Evolutionary conservation across 1,140 invertebrate genomes (phyloP).

Genomic region (Eurytemora carolleeae): DNA sequence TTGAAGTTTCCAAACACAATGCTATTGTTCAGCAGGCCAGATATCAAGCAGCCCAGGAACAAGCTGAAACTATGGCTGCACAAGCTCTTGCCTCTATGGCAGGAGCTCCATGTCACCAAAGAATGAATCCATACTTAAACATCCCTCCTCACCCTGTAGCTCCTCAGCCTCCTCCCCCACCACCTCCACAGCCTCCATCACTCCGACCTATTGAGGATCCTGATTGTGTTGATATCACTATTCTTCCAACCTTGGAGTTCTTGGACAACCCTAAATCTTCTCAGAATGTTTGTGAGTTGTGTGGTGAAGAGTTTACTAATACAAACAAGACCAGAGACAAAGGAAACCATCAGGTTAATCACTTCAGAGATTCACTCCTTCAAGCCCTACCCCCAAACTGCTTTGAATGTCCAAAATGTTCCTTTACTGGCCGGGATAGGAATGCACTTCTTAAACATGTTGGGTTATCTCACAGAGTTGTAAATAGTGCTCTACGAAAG

Average conservation of each 20-base stretch:
- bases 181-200: not conserved
- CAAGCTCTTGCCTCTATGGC: not conserved
- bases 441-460: not conserved
- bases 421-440: not conserved
- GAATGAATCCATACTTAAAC: not conserved
- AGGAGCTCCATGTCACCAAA: not conserved
- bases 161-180: not conserved
- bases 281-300: conserved; percentile 4
- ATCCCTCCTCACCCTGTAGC: not conserved
- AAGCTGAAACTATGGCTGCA: not conserved
- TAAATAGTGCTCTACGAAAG: conserved; percentile 1
- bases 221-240: not conserved
- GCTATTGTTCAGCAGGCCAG: not conserved
- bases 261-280: not conserved
- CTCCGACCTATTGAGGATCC: not conserved
- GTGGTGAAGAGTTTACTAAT: conserved; percentile 12
- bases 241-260: not conserved
- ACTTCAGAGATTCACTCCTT: conserved; percentile 6
- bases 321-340: conserved; percentile 13
- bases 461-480: conserved; percentile 9
- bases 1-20: not conserved
- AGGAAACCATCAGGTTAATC: conserved; percentile 10
- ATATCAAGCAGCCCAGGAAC: not conserved
- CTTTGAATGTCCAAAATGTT: conserved; percentile 12
- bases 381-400: not conserved